These are phyloP conservation scores for Xiphophorus hellerii DNA, from an alignment of 2,113 vertebrate genomes.

Conservation along the genomic window DNA sequence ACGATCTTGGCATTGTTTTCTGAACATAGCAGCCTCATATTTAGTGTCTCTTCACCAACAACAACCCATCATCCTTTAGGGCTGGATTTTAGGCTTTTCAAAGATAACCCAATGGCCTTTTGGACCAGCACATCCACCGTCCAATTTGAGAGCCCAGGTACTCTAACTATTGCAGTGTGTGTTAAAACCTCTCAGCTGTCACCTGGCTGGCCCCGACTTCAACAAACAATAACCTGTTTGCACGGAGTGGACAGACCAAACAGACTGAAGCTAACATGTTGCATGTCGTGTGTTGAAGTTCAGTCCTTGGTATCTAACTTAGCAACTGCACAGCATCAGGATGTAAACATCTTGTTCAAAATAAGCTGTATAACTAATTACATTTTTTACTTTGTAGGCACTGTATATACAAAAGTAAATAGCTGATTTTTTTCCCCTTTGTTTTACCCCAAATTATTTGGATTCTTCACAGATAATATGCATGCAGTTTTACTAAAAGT, in stretches of 20 bases:
- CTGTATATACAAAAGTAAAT: too few species aligned
- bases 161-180: constrained; percentile 83
- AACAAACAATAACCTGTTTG: constrained; percentile 79
- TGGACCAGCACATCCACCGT: constrained; percentile 91
- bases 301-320: constrained; percentile 19
- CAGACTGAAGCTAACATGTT: constrained; percentile 55
- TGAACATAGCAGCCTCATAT: constrained; percentile 53
- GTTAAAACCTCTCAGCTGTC: constrained; percentile 77
- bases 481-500: background rate
- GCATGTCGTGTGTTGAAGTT: constrained; percentile 73
- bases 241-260: constrained; percentile 68
- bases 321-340: background rate
- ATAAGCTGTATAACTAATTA: background rate
- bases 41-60: constrained; percentile 70
- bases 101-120: constrained; percentile 99
- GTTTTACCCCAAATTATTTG: too few species aligned
- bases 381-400: background rate
- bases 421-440: too few species aligned
- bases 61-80: constrained; percentile 89
- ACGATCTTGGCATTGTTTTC: constrained; percentile 41
- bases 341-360: background rate
- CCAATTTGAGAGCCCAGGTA: constrained; percentile 93
- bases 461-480: background rate
- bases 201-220: constrained; percentile 73
- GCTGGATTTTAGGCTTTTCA: constrained; percentile 99